Evolutionary conservation across 2,113 vertebrate genomes (phyloP).

Genomic region (Ceyx cyanopectus): DNA sequence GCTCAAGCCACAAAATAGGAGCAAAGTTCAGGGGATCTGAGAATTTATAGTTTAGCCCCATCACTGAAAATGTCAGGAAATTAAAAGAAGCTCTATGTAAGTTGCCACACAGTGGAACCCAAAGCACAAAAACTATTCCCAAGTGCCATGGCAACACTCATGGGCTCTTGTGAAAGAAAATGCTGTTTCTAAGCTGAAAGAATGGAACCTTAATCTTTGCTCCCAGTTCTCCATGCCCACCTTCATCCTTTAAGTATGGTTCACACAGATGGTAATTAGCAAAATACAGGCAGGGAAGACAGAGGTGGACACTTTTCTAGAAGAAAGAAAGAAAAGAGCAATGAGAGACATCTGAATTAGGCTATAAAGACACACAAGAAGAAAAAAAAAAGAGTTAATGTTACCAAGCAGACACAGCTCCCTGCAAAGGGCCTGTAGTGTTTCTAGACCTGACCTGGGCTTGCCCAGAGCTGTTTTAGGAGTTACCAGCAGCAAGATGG

Average conservation of each 20-base stretch:
- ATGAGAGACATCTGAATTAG: background rate
- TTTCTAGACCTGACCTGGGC: background rate
- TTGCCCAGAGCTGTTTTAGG: background rate
- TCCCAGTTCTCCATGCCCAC: background rate
- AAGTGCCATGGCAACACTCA: slow-evolving; percentile 38
- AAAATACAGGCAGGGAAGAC: background rate
- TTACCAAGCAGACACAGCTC: background rate
- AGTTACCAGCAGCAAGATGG: background rate
- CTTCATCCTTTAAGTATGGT: background rate
- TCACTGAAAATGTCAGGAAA: slow-evolving; percentile 31
- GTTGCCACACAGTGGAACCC: background rate
- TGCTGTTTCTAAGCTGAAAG: slow-evolving; percentile 35
- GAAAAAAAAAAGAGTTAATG: background rate
- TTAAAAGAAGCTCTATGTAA: slow-evolving; percentile 25
- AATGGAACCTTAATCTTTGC: slow-evolving; percentile 41
- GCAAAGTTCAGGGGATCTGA: slow-evolving; percentile 46
- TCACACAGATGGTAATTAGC: background rate
- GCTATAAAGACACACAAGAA: background rate
- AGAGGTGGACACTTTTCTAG: background rate
- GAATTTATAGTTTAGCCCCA: slow-evolving; percentile 15
- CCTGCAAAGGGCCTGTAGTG: background rate
- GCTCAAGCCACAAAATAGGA: slow-evolving; percentile 33
- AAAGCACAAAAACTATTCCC: background rate
- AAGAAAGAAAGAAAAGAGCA: background rate
- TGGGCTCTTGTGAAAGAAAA: slow-evolving; percentile 8